Evolutionary conservation across 37 sponge, comb jelly and placozoan genomes (phyloP), one percentile per base, ranked within the genome.

Genomic region (Spongia lamella): DNA sequence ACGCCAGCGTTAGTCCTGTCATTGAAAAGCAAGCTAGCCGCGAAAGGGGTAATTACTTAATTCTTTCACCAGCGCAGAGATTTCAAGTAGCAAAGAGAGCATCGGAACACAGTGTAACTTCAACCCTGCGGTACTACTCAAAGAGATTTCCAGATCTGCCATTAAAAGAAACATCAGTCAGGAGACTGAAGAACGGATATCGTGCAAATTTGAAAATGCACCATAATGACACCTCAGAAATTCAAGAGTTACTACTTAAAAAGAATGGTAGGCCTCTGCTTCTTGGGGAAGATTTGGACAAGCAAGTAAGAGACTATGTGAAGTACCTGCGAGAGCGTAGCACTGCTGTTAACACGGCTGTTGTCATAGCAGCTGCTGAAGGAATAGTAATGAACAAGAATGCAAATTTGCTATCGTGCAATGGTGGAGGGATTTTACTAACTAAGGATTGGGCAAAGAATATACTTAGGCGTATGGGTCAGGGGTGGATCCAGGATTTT

Each of bases 321-420:
- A 71, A 13, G 21, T 16, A n/a, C 31, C n/a, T 71, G 27, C 17
- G 73, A 71, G 73, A 71, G 50, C 11, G 22, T 9, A 25, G 61
- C 7, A 17, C 73, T 71, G 61, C 38, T 21, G n/a, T 71, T 40
- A 71, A 71, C 61, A 38, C 73, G 7, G 73, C 73, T 25, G 20
- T 71, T 21, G 73, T 55, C 7, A 59, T 11, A 19, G 62, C 61
- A 21, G 55, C 56, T 71, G 73, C 73, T 33, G 7, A 20, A 22
- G 73, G 73, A 6, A 71, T 71, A 33, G 73, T 71, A 15, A 71
- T 52, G 20, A 59, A 22, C n/a, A 19, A 71, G 15, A 25, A 71
- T 22, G 50, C 53, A 51, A 56, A 71, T 25, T 25, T 71, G n/a
- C 57, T 71, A 19, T 5, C 39, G n/a, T 57, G 62, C 11, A 71